Evolutionary conservation across 2,888 invertebrate species (phyloP).

Genomic region (Cyrtodaria siliqua): DNA sequence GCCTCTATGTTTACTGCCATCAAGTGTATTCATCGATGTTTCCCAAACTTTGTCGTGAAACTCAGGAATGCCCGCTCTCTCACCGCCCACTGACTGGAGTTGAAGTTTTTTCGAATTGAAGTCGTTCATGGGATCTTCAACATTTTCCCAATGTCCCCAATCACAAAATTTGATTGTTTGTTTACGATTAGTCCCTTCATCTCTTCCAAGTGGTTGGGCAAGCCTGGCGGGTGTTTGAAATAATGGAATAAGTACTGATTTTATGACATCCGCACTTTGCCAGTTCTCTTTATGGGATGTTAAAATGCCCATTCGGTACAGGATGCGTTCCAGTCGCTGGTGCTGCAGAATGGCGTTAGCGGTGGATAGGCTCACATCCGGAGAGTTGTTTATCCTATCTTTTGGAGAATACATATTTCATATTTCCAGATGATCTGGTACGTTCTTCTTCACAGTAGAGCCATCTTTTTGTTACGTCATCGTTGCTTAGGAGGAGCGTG

Average conservation of each 20-base stretch:
- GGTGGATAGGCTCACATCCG: constrained; percentile 34
- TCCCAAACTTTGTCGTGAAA: constrained; percentile 12
- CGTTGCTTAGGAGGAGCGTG: too few species aligned
- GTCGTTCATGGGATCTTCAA: background rate
- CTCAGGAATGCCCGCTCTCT: constrained; percentile 6
- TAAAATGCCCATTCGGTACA: constrained; percentile 40
- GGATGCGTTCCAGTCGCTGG: constrained; percentile 42
- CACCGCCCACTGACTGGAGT: background rate
- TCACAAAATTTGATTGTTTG: too few species aligned
- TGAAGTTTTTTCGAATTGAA: background rate
- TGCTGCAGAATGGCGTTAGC: constrained; percentile 43
- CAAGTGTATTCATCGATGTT: constrained; percentile 5
- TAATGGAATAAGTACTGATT: background rate
- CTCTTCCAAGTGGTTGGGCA: constrained; percentile 1
- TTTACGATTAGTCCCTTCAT: background rate
- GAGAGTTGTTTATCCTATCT: constrained; percentile 50
- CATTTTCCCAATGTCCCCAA: background rate
- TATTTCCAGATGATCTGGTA: too few species aligned
- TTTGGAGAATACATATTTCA: constrained; percentile 57
- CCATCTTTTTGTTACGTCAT: too few species aligned
- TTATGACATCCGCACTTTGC: too few species aligned
- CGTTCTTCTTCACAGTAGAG: too few species aligned
- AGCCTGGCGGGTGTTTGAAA: background rate
- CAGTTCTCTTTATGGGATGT: background rate
- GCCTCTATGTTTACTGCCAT: constrained; percentile 22